Evolutionary conservation across 2,888 invertebrate genomes (phyloP), one percentile per base, ranked within the genome.

Genomic region (Dinocampus coccinellae): DNA sequence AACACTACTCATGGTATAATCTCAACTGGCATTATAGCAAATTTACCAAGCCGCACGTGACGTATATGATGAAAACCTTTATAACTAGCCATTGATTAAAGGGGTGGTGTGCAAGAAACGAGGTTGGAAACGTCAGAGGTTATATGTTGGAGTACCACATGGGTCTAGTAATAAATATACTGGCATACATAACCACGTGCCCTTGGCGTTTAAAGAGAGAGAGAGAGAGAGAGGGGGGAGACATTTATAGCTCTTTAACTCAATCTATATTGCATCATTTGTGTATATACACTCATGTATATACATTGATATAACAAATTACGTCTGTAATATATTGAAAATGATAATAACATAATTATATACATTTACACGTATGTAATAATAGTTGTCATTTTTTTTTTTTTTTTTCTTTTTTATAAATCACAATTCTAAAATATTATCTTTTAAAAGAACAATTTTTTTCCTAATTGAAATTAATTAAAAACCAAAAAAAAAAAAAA

Each of bases 11-110:
- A 62, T 55, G 66, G 66, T 67, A 67, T 71, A 71, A 71, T 71
- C 71, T 71, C 62, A 71, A 61, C 66, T 71, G 66, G 39, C 42
- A 42, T 42, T 62, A 57, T 42, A 39, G 67, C 62, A 66, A 66
- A 71, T 71, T 71, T 71, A 71, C 67, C 62, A 62, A n/a, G 66
- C 29, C 47, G 47, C 66, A 71, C 66, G 71, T 71, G 71, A 71
- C 71, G 67, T 61, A 66, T 71, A 71, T 71, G 71, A 71, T 70
- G 60, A 61, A 67, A 55, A 52, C 39, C 55, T 62, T 67, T 71
- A 71, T 71, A 71, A 67, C 66, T 62, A 62, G 61, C 66, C 71
- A 53, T 67, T 71, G 66, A 71, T 71, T 71, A 71, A n/a, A 67
- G 61, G 71, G 33, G 34, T 33, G 34, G 33, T 36, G 24, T 36